These are phyloP conservation scores for Papilio polytes DNA, from an alignment of 1,140 invertebrate species.

Conservation along the genomic window DNA sequence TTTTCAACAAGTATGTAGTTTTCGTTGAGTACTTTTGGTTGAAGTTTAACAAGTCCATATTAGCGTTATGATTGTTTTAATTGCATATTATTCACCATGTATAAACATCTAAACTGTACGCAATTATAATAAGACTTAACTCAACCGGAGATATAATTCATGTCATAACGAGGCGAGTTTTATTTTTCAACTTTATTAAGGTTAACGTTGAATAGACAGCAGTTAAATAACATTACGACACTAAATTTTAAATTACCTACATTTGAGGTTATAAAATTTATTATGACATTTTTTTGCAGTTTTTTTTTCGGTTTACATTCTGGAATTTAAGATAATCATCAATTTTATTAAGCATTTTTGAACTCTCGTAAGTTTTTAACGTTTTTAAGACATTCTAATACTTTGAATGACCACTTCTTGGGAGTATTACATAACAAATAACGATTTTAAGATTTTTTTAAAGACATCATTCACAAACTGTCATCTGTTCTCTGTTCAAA, in stretches of 20 bases:
- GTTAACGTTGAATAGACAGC: constrained; percentile 31
- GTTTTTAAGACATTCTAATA: too few relatives aligned
- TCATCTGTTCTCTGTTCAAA: too few relatives aligned
- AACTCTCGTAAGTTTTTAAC: too few relatives aligned
- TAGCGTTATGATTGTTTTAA: too few relatives aligned
- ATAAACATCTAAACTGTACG: constrained; percentile 10
- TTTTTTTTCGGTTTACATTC: neutral
- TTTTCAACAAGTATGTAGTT: too few relatives aligned
- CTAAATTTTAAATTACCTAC: constrained; percentile 22
- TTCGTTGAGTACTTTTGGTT: too few relatives aligned
- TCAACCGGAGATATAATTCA: constrained; percentile 34
- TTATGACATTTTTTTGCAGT: neutral
- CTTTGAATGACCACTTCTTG: too few relatives aligned
- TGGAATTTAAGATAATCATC: neutral
- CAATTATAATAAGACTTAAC: constrained; percentile 11
- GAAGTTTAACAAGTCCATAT: too few relatives aligned
- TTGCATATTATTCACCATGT: neutral
- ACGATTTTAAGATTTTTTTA: too few relatives aligned
- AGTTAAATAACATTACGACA: constrained; percentile 19
- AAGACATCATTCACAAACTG: too few relatives aligned
- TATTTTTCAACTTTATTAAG: constrained; percentile 30
- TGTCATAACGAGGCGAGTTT: constrained; percentile 13
- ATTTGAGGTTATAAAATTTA: constrained; percentile 26
- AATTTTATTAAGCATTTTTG: too few relatives aligned
- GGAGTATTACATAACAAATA: too few relatives aligned